These are phyloP conservation scores for Netelia melanura DNA, from an alignment of 2,888 invertebrate species.

Conservation along the genomic window DNA sequence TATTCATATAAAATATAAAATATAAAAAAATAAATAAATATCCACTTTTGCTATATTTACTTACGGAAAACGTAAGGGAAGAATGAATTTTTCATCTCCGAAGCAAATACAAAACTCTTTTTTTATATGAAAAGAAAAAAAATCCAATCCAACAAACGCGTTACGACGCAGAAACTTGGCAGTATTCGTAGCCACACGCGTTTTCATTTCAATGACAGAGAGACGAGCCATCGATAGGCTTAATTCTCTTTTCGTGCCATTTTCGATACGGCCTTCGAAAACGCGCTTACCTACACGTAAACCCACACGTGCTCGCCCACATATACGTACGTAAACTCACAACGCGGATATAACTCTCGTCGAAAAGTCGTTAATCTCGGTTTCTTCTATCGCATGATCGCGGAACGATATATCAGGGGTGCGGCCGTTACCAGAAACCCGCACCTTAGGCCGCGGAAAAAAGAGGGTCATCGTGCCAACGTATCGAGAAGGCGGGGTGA, in stretches of 20 bases:
- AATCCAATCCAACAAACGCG: too few species aligned
- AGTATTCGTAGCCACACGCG: neutral
- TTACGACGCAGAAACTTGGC: too few species aligned
- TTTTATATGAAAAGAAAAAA: too few species aligned
- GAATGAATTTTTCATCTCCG: too few species aligned
- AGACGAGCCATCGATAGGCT: neutral
- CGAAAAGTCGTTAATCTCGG: conserved; percentile 27
- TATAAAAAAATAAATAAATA: too few species aligned
- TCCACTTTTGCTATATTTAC: too few species aligned
- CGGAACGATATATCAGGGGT: conserved; percentile 9
- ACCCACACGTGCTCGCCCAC: neutral
- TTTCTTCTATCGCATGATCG: conserved; percentile 37
- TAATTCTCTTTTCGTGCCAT: neutral
- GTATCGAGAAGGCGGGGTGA: neutral
- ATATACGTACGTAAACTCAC: neutral
- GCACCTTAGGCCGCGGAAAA: conserved; percentile 7
- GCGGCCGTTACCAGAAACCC: conserved; percentile 19
- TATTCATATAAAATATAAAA: too few species aligned
- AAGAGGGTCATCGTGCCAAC: neutral
- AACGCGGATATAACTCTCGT: too few species aligned
- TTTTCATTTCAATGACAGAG: neutral
- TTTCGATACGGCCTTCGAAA: neutral
- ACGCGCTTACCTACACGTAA: too few species aligned
- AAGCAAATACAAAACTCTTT: too few species aligned
- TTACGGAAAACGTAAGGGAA: too few species aligned